Conservation (phyloP, 2,113 vertebrate species). For the Mobula birostris region DNA sequence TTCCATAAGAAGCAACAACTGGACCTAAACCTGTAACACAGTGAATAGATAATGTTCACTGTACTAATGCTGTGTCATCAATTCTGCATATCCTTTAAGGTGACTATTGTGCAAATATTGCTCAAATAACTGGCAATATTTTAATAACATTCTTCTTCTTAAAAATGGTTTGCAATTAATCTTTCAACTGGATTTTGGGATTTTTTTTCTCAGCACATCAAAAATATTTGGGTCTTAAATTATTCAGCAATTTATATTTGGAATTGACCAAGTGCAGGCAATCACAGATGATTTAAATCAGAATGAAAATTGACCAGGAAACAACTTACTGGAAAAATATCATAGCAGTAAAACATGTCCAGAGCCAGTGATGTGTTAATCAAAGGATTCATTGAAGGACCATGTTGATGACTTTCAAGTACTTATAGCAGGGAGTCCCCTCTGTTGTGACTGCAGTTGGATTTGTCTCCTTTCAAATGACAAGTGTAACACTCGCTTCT, state of each 20-base stretch:
- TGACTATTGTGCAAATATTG: slow-evolving; percentile 8
- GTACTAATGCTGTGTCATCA: background rate
- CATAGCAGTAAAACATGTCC: background rate
- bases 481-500: no score
- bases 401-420: no score
- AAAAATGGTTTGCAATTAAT: background rate
- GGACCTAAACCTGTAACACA: background rate
- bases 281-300: background rate
- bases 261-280: background rate
- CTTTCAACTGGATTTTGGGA: background rate
- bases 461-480: no score
- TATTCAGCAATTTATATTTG: background rate
- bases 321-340: background rate
- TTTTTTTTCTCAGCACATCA: background rate
- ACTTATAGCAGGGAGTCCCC: no score
- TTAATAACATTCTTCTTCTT: background rate
- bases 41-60: background rate
- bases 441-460: no score
- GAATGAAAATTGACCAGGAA: background rate
- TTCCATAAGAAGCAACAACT: background rate
- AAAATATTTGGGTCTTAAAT: background rate
- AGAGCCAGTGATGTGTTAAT: background rate
- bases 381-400: background rate
- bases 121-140: background rate
- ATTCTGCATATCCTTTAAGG: background rate